Evolutionary conservation across 2,797 vertebrate genomes (phyloP).

Genomic region (Eleutherodactylus coqui): DNA sequence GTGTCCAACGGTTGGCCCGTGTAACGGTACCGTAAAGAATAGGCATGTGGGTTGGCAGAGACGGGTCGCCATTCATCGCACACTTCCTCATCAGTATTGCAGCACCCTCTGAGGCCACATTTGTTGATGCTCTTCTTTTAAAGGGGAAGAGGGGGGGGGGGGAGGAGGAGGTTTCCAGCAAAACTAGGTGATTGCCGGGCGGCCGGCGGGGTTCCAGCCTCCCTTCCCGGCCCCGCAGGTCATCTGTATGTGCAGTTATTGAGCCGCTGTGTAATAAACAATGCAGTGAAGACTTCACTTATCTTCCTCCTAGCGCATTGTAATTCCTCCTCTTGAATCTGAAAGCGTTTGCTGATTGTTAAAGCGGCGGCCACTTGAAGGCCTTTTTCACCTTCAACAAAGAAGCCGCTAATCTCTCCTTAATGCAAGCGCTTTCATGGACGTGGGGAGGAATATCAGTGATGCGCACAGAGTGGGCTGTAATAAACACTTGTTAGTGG

Average conservation of each 20-base stretch:
- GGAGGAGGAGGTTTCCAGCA: background rate
- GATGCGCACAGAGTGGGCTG: background rate
- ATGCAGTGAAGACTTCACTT: background rate
- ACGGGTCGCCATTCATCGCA: no score
- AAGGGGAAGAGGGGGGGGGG: no score
- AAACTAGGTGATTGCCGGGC: background rate
- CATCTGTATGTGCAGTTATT: background rate
- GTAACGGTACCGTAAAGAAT: no score
- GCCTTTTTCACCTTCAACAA: conserved; percentile 25
- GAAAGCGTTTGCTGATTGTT: conserved; percentile 10
- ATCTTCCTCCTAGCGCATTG: background rate
- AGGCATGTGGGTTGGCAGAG: no score
- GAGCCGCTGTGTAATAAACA: background rate
- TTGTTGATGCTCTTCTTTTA: no score
- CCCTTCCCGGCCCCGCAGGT: background rate
- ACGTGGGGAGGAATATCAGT: background rate
- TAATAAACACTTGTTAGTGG: no score
- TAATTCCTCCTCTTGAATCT: conserved; percentile 16
- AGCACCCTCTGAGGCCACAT: no score
- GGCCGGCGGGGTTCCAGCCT: background rate
- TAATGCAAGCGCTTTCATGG: background rate
- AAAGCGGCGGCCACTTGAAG: conserved; percentile 14
- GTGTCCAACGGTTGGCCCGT: no score
- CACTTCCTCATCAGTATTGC: no score
- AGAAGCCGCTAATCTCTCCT: conserved; percentile 13